These are phyloP conservation scores for Lepidochrysops patricia DNA, from an alignment of 2,888 invertebrate species.

Conservation along the genomic window DNA sequence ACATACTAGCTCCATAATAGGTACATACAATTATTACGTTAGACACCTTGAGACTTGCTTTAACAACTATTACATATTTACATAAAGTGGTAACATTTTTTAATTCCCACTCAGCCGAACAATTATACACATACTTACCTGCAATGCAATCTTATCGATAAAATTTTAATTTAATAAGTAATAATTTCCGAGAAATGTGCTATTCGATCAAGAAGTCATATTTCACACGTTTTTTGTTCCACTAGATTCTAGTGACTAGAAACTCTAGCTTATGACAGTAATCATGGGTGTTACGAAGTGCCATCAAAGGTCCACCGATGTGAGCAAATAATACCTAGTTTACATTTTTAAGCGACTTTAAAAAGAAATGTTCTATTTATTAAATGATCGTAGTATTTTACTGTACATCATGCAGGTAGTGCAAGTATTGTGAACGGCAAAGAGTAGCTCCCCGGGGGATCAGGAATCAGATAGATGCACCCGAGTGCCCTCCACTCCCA, in stretches of 20 bases:
- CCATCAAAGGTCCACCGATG: neutral
- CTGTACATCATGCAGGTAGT: neutral
- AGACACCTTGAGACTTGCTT: neutral
- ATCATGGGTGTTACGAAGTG: neutral
- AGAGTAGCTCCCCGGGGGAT: neutral
- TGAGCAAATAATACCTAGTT: neutral
- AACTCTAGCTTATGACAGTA: neutral
- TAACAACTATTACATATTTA: too few relatives aligned
- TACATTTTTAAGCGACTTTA: too few relatives aligned
- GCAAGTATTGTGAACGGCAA: neutral
- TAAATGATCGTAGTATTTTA: too few relatives aligned
- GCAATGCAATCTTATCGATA: neutral
- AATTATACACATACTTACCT: neutral
- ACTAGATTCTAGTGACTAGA: too few relatives aligned
- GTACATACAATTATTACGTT: neutral
- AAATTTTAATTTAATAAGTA: neutral
- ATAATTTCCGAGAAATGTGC: neutral
- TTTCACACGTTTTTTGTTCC: constrained; percentile 2
- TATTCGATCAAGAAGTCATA: neutral
- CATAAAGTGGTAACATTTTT: neutral
- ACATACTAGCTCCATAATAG: too few relatives aligned
- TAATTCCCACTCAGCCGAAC: neutral
- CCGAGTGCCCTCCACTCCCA: neutral
- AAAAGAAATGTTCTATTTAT: too few relatives aligned
- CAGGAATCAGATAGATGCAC: neutral